Evolutionary conservation across 2,888 invertebrate genomes (phyloP), one percentile per base, ranked within the genome.

Genomic region (Dascillus cervinus): DNA sequence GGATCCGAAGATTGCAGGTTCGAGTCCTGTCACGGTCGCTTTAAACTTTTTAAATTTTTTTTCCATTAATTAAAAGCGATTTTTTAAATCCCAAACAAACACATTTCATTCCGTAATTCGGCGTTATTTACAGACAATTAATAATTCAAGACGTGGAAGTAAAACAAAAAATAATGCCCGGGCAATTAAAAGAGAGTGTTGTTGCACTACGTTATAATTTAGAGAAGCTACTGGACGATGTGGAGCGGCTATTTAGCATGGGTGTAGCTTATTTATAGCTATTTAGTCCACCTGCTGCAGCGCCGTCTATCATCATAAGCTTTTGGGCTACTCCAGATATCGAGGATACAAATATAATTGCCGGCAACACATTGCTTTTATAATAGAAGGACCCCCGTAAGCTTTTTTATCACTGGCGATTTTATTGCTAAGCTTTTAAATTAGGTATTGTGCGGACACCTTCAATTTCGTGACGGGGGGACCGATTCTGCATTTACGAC

Each of bases 1-100:
- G 69, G 66, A 70, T 70, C 69, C 69, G 69, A 70, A 70, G 69
- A 70, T 69, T 70, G 69, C 69, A 69, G 69, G 69, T 70, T 70
- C 69, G 69, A 70, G 68, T 70, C 69, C 69, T 69, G 69, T 69
- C 69, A 68, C 69, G 69, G 69, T 70, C 69, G 69, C 17, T 6
- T 8, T n/a, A n/a, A n/a, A n/a, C n/a, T n/a, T n/a, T n/a, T n/a
- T n/a, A n/a, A n/a, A n/a, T n/a, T n/a, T n/a, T n/a, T n/a, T n/a
- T n/a, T n/a, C n/a, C n/a, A n/a, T n/a, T n/a, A n/a, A n/a, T n/a
- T n/a, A n/a, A n/a, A n/a, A n/a, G n/a, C n/a, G n/a, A n/a, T n/a
- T n/a, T n/a, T n/a, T n/a, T n/a, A n/a, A n/a, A n/a, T n/a, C n/a
- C n/a, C n/a, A n/a, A n/a, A n/a, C n/a, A n/a, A n/a, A n/a, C n/a